Base-by-base conservation (phyloP, 2,797 vertebrate species). In the Pangasius sanitwongsei region DNA sequence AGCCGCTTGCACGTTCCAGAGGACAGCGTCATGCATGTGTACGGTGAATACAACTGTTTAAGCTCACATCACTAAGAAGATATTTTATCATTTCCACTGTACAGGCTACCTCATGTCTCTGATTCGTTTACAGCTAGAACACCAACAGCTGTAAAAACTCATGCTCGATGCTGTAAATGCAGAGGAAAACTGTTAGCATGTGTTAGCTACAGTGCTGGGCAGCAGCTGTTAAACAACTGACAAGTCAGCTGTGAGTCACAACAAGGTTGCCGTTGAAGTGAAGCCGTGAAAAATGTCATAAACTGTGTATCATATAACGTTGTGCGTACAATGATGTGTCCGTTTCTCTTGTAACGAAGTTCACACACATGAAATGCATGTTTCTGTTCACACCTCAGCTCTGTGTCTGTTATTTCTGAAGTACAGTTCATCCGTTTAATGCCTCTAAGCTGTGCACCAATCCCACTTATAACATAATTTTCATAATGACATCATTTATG, bases 221-320 rank as follows among this genome's bases (percentile, higher is more conserved):
- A 57, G 53, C 80, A 82, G 80, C 55, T 37, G 80, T 82, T 59
- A 34, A 78, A 61, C 86, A 78, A 34, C 59, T 78, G 86, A 25
- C n/a, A 34, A 48, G 72, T 87, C 86, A 87, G 86, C 86, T 87
- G 86, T 53, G 80, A 6, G 53, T 65, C 44, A 34, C 25, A 87
- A 55, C 86, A 87, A 65, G 61, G 44, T 37, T 55, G 34, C 28
- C 18, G 11, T 53, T 25, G 53, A 65, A 61, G 41, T 4, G 6
- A 16, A 59, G 44, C 15, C 15, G 55, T 20, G 48, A 8, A 28
- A 78, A 75, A 77, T 3, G 59, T 18, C 37, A 9, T 18, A 65
- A 80, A 37, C 53, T 3, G 18, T 9, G 61, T 8, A 23, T 61
- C 4, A 6, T 63, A 23, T 63, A 13, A 82, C 57, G 0, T 4